Conservation (phyloP, 2,113 vertebrate species). For the Camelus bactrianus region DNA sequence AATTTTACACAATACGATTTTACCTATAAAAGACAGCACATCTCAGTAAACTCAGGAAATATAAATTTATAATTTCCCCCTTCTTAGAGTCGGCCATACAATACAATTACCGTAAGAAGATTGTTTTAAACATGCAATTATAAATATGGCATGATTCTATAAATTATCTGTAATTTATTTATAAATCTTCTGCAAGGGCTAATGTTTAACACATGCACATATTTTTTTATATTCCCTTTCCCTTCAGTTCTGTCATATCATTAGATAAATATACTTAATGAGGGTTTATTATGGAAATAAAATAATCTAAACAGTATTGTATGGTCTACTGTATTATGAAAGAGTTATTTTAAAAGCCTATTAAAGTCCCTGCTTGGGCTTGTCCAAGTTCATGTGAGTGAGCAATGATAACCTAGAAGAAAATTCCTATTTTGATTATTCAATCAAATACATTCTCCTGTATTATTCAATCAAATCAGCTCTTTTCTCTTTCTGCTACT, state of each 20-base stretch:
- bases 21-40: constrained; percentile 80
- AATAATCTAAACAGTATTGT: constrained; percentile 72
- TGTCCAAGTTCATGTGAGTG: constrained; percentile 74
- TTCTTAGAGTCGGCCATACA: constrained; percentile 64
- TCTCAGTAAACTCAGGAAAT: constrained; percentile 78
- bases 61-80: constrained; percentile 78
- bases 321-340: constrained; percentile 65
- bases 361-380: constrained; percentile 79
- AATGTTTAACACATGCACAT: constrained; percentile 70
- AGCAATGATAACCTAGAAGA: constrained; percentile 77
- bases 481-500: constrained; percentile 27
- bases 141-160: constrained; percentile 82
- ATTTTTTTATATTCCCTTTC: constrained; percentile 73
- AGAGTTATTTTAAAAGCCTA: constrained; percentile 78
- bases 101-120: constrained; percentile 80
- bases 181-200: constrained; percentile 68
- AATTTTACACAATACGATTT: constrained; percentile 80
- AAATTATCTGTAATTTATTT: constrained; percentile 73
- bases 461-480: constrained; percentile 56
- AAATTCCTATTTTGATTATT: constrained; percentile 79
- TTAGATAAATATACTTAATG: constrained; percentile 75
- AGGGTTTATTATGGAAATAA: constrained; percentile 76
- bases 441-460: constrained; percentile 74
- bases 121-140: constrained; percentile 81
- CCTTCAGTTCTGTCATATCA: constrained; percentile 65